phyloP scores from a whole-genome alignment of 2,888 invertebrate genomes.

The Drosophila pegasa region DNA sequence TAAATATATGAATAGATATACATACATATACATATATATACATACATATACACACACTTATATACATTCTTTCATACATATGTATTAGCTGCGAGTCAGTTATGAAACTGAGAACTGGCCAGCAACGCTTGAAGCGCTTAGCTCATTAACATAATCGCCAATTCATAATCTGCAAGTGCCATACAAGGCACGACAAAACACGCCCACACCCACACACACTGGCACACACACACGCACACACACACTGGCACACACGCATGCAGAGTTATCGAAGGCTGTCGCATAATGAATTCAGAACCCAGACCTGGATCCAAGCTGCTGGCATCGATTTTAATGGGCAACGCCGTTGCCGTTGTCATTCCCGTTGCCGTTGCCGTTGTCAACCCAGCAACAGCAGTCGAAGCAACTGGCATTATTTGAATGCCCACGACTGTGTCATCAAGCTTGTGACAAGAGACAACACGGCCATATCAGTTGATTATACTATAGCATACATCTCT shows the following conservation, averaged over 20 bases:
- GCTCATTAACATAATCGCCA: conserved; percentile 77
- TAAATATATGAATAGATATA: background rate
- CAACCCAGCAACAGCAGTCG: conserved; percentile 34
- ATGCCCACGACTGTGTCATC: conserved; percentile 2
- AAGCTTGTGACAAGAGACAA: conserved; percentile 11
- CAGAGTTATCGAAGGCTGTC: conserved; percentile 47
- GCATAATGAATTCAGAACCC: conserved; percentile 58
- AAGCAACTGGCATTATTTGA: conserved; percentile 14
- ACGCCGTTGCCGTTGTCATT: conserved; percentile 47
- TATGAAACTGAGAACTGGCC: conserved; percentile 34
- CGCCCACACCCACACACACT: conserved; percentile 7
- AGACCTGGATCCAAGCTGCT: conserved; percentile 26
- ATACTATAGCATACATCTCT: background rate
- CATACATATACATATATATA: background rate
- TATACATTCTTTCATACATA: background rate
- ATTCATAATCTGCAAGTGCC: conserved; percentile 69
- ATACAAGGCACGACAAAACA: conserved; percentile 39
- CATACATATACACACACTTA: conserved; percentile 1
- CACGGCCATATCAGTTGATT: too few species aligned
- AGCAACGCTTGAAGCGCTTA: conserved; percentile 27
- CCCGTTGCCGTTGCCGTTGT: conserved; percentile 52
- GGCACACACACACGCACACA: conserved; percentile 5
- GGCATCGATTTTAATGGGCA: conserved; percentile 55
- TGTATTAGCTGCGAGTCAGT: conserved; percentile 47
- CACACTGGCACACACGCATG: conserved; percentile 4